Base-by-base conservation (phyloP, 2,888 invertebrate species). In the Netelia virgata region DNA sequence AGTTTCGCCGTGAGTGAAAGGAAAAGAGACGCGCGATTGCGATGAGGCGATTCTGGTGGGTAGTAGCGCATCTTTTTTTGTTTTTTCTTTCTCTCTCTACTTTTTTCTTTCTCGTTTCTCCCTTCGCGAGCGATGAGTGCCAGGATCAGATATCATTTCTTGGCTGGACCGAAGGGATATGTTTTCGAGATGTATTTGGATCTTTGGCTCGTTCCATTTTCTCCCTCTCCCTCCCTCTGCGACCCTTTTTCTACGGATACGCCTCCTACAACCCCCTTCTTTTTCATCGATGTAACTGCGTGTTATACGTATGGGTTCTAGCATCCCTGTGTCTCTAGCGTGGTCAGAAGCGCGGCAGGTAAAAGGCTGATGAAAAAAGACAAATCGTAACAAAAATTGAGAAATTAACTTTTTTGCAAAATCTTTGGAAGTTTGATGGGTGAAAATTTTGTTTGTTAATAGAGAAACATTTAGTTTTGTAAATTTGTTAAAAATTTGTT, bases 141-240 rank as follows among this genome's bases (percentile, higher is more conserved):
- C 86, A 88, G 86, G 86, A 91, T 90, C 91, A 90, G 90, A 90
- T 90, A 90, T 89, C 90, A 90, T 90, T 75, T 85, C 68, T 57
- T 68, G 36, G 69, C 85, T 84, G 88, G 90, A 89, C 74, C 81
- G 72, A 47, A 64, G 57, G 20, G 63, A 73, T 53, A 73, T 53
- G 61, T 70, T 23, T 53, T 74, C 77, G 77, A 70, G 82, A 43
- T 59, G 59, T 41, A 43, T 72, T 70, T 76, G 50, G 66, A 83
- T 75, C 75, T 64, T 74, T 36, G 23, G 47, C 14, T 47, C 14
- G 79, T 80, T 61, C 53, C 72, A 11, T 70, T 75, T 76, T 69
- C 59, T 69, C 36, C 68, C 14, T 14, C 8, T 6, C 18, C 63
- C 55, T 23, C 36, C 1, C 57, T 16, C 72, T 23, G 1, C 14